Evolutionary conservation across 2,797 vertebrate genomes (phyloP), one percentile per base, ranked within the genome.

Genomic region (Falco concolor): DNA sequence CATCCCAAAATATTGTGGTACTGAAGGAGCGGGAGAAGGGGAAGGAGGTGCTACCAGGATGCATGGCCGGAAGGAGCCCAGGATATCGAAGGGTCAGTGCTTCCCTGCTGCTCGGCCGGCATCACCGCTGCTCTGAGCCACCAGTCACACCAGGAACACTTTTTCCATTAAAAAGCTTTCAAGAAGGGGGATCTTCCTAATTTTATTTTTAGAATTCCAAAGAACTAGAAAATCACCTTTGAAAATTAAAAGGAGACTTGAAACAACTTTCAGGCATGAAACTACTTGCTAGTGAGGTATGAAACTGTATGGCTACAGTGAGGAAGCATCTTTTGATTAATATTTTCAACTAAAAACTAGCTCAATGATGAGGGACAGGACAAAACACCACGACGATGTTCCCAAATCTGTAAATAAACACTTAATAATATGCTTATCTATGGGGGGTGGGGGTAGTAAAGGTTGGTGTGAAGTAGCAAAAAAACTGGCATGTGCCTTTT

Each of bases 1-100:
- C 21, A 52, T 57, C 15, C 27, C 24, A 34, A 2, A 0, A 1
- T 56, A 6, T 22, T 52, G 21, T 1, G 0, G 24, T 42, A 9
- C 67, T 42, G 38, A 32, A 61, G 42, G 32, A 88, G 23, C 50
- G 42, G 14, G n/a, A 81, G 24, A 89, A 59, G 6, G 10, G 19
- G 40, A 21, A 85, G 36, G n/a, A 83, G 32, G 36, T 65, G 25
- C 12, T n/a, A 54, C 45, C 13, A 50, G 25, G 12, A 12, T 69
- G 32, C 44, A 8, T 24, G 45, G 56, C 64, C 4, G 1, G 24
- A 69, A 19, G 15, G 13, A 89, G 45, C 22, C 56, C 12, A 40
- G 30, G 34, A 38, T 16, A 54, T 24, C 22, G 57, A 78, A 77
- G 40, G 9, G 8, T 50, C 15, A 17, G 40, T 14, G 36, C 7